These are phyloP conservation scores for Eupithecia abbreviata DNA, from an alignment of 2,888 invertebrate genomes.

Conservation along the genomic window DNA sequence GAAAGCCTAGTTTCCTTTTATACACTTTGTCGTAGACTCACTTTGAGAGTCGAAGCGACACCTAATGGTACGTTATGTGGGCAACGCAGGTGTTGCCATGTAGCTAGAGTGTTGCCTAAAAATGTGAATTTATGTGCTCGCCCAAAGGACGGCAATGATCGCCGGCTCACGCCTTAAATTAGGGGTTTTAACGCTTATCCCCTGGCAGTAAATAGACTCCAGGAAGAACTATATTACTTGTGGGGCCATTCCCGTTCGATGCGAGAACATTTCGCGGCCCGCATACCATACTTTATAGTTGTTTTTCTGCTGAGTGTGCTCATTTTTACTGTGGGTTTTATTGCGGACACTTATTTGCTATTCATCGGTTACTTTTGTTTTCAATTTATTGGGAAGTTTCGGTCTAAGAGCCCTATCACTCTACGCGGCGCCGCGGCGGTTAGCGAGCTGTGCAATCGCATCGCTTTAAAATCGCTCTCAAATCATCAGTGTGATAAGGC, in stretches of 20 bases:
- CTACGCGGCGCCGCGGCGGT: too few species aligned
- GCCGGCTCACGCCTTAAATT: constrained; percentile 79
- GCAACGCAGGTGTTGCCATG: constrained; percentile 67
- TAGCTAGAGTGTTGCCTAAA: constrained; percentile 69
- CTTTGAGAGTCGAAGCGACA: constrained; percentile 58
- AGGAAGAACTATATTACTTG: constrained; percentile 71
- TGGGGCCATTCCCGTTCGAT: constrained; percentile 60
- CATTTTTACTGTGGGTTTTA: constrained; percentile 48
- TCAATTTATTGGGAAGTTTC: constrained; percentile 12
- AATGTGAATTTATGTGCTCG: constrained; percentile 79
- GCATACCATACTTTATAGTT: constrained; percentile 61
- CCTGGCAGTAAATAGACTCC: constrained; percentile 75
- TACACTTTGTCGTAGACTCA: constrained; percentile 48
- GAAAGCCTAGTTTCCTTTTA: constrained; percentile 33
- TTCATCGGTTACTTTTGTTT: constrained; percentile 39
- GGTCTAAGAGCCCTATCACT: neutral
- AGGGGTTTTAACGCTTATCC: constrained; percentile 80
- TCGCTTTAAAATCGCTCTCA: constrained; percentile 17
- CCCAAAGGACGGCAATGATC: constrained; percentile 78
- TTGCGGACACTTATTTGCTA: constrained; percentile 45
- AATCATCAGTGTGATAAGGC: neutral
- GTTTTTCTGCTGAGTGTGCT: constrained; percentile 59
- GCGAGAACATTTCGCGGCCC: constrained; percentile 53
- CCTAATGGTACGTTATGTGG: constrained; percentile 70
- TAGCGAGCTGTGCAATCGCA: too few species aligned